Percentiles rank a stretch among this genome's conserved stretches.
phyloP scores from a whole-genome alignment of 2,113 vertebrate species.

The Oreochromis tanganicae region DNA sequence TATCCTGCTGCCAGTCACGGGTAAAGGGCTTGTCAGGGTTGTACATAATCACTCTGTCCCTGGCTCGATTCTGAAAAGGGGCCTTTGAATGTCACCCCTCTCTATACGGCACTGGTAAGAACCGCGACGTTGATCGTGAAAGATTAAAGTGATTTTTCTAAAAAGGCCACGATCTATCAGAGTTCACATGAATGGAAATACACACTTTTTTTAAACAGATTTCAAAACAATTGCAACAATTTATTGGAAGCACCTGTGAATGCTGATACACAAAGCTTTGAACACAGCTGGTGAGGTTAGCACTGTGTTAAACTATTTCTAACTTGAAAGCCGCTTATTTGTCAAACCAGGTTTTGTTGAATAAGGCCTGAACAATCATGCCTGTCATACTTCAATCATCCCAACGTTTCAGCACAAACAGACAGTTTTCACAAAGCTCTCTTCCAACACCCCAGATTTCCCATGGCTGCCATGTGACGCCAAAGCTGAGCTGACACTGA shows the following conservation, averaged over 20 bases:
- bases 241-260: background rate
- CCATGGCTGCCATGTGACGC: background rate
- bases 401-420: background rate
- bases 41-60: background rate
- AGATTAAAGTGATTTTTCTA: background rate
- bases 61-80: background rate
- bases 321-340: background rate
- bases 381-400: background rate
- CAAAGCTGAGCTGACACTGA: constrained; percentile 5
- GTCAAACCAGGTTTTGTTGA: background rate
- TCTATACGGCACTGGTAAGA: background rate
- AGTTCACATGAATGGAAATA: background rate
- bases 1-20: background rate
- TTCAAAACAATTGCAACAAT: background rate
- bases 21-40: background rate
- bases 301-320: background rate
- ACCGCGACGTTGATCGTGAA: accelerated
- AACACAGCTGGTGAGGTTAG: background rate
- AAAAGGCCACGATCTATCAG: background rate
- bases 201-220: background rate
- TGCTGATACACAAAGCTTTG: background rate
- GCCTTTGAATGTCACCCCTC: background rate
- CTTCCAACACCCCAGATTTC: background rate
- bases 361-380: background rate
- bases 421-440: background rate